Percentiles rank a stretch among this genome's conserved stretches.
These are phyloP conservation scores for Festucalex cinctus DNA, from an alignment of 2,113 vertebrate species.

Conservation along the genomic window DNA sequence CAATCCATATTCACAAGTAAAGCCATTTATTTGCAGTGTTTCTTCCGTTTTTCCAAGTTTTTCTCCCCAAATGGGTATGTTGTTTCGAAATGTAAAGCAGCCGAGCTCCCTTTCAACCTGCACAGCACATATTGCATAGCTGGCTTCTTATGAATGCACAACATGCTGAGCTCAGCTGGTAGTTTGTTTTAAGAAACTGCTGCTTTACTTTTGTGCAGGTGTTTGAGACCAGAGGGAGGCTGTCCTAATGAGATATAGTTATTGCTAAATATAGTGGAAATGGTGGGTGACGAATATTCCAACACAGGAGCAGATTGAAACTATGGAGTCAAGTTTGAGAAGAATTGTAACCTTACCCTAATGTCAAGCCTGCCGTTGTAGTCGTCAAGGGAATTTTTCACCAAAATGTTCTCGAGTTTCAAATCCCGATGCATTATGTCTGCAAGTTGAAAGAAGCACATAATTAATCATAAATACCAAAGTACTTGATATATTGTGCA, in stretches of 20 bases:
- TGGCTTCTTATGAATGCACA: slow-evolving; percentile 36
- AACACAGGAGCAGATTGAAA: slow-evolving; percentile 13
- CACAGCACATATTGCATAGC: slow-evolving; percentile 39
- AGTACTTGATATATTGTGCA: no score
- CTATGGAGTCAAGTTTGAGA: slow-evolving; percentile 11
- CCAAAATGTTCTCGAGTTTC: slow-evolving; percentile 89
- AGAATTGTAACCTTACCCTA: slow-evolving; percentile 73
- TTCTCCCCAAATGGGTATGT: slow-evolving; percentile 14
- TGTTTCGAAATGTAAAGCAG: slow-evolving; percentile 11
- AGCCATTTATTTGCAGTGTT: neutral
- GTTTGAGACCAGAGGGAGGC: slow-evolving; percentile 40
- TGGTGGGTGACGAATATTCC: slow-evolving; percentile 2
- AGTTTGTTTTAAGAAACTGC: slow-evolving; percentile 48
- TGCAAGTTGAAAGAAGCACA: slow-evolving; percentile 54
- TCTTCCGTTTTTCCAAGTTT: slow-evolving; percentile 14
- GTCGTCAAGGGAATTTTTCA: slow-evolving; percentile 77
- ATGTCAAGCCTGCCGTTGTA: slow-evolving; percentile 77
- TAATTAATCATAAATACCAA: neutral
- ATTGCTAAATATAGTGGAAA: slow-evolving; percentile 29
- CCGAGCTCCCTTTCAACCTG: slow-evolving; percentile 36
- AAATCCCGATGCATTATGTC: slow-evolving; percentile 83
- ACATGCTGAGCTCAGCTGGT: slow-evolving; percentile 44
- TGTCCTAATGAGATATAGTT: slow-evolving; percentile 54
- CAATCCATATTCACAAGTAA: neutral
- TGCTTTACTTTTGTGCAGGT: slow-evolving; percentile 33